Conservation (phyloP, 1,140 invertebrate species). For the Apis mellifera region DNA sequence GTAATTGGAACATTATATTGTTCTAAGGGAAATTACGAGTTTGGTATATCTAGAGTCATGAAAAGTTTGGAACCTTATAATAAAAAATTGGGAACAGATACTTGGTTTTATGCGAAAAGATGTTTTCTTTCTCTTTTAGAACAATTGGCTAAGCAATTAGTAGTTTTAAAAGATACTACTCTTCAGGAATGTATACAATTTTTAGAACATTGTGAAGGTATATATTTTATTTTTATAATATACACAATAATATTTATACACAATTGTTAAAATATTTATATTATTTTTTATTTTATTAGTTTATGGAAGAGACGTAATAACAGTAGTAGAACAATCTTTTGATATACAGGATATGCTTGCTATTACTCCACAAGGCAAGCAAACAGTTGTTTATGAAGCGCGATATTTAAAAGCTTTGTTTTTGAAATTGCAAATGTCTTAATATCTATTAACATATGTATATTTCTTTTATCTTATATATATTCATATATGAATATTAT, state of each 20-base stretch:
- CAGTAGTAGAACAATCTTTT: slow-evolving; percentile 91
- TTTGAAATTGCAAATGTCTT: slow-evolving; percentile 85
- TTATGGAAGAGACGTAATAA: slow-evolving; percentile 92
- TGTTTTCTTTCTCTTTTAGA: slow-evolving; percentile 97
- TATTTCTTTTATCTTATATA: not conserved
- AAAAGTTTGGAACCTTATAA: slow-evolving; percentile 98
- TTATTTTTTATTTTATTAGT: slow-evolving; percentile 81
- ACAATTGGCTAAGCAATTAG: slow-evolving; percentile 95
- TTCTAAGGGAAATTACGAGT: slow-evolving; percentile 99
- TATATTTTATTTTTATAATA: slow-evolving; percentile 72
- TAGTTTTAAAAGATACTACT: slow-evolving; percentile 93
- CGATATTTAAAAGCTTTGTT: slow-evolving; percentile 92
- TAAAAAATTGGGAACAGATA: slow-evolving; percentile 97
- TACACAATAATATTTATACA: not conserved
- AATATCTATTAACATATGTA: slow-evolving; percentile 20
- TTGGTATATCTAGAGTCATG: slow-evolving; percentile 98
- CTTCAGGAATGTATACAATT: slow-evolving; percentile 95
- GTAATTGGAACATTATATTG: slow-evolving; percentile 99
- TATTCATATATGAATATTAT: not conserved
- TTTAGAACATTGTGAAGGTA: slow-evolving; percentile 93
- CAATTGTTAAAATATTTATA: slow-evolving; percentile 13
- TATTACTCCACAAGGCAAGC: slow-evolving; percentile 89
- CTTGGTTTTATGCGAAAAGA: slow-evolving; percentile 98
- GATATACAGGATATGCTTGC: slow-evolving; percentile 86
- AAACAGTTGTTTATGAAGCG: slow-evolving; percentile 96